Conservation (phyloP, 2,888 invertebrate species). For the Tetragonula carbonaria region DNA sequence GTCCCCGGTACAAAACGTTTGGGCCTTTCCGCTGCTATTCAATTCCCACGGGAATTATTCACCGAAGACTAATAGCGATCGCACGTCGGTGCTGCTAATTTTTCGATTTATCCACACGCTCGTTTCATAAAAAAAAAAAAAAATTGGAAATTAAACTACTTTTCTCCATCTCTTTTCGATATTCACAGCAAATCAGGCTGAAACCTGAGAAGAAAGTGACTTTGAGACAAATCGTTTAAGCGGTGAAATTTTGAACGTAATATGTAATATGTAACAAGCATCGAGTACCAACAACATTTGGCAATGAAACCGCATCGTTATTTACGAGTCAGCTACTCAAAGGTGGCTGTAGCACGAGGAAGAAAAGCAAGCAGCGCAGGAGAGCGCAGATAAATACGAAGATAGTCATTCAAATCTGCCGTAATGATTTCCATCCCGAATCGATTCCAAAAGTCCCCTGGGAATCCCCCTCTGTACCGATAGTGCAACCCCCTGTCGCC, state of each 20-base stretch:
- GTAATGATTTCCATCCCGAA: slow-evolving; percentile 84
- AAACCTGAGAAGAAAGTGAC: too few relatives aligned
- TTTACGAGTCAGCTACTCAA: slow-evolving; percentile 40
- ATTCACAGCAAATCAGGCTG: too few relatives aligned
- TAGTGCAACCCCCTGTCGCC: slow-evolving; percentile 61
- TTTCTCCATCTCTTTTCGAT: not conserved
- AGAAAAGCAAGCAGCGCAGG: slow-evolving; percentile 39
- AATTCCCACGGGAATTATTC: slow-evolving; percentile 83
- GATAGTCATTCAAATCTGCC: slow-evolving; percentile 83
- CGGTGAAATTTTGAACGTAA: not conserved
- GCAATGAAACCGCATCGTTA: slow-evolving; percentile 55
- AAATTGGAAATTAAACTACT: not conserved
- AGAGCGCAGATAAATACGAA: slow-evolving; percentile 79
- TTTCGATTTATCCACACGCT: not conserved
- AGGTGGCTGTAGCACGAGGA: slow-evolving; percentile 47
- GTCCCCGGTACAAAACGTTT: slow-evolving; percentile 74
- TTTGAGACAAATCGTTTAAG: too few relatives aligned
- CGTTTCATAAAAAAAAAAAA: not conserved
- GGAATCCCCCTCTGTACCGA: slow-evolving; percentile 76
- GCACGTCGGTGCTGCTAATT: not conserved
- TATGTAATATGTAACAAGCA: too few relatives aligned
- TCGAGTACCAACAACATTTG: not conserved
- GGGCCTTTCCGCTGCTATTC: slow-evolving; percentile 68
- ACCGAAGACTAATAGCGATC: slow-evolving; percentile 79
- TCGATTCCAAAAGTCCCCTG: slow-evolving; percentile 83